These are phyloP conservation scores for Hypolimnas misippus DNA, from an alignment of 2,888 invertebrate genomes.

Conservation along the genomic window DNA sequence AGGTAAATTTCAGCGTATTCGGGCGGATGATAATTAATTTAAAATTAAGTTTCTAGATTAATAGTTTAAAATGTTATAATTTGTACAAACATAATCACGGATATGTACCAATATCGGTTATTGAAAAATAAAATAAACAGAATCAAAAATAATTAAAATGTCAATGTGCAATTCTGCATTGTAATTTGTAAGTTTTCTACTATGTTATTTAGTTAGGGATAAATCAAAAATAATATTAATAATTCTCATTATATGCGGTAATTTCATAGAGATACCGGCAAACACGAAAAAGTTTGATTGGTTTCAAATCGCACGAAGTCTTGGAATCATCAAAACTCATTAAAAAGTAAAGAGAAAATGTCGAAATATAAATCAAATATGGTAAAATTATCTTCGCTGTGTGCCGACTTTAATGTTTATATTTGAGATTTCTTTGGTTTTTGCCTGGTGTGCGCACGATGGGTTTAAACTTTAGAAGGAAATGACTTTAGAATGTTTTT, in stretches of 20 bases:
- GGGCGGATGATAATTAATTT: too few relatives aligned
- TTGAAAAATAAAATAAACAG: too few relatives aligned
- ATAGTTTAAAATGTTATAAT: too few relatives aligned
- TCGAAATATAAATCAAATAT: constrained; percentile 71
- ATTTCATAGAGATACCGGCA: constrained; percentile 53
- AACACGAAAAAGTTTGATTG: constrained; percentile 79
- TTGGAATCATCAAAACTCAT: constrained; percentile 73
- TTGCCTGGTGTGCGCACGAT: constrained; percentile 4
- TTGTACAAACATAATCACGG: too few relatives aligned
- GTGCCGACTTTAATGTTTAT: constrained; percentile 23
- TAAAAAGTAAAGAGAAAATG: constrained; percentile 80
- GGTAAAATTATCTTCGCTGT: constrained; percentile 46
- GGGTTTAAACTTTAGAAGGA: background rate
- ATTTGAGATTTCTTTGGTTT: constrained; percentile 4
- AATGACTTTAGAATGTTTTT: too few relatives aligned
- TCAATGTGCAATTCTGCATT: too few relatives aligned
- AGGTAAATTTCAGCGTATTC: too few relatives aligned
- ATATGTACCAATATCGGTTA: too few relatives aligned
- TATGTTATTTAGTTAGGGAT: background rate
- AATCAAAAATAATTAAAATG: too few relatives aligned
- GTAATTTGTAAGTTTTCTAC: too few relatives aligned
- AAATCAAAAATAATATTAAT: constrained; percentile 20
- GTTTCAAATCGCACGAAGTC: constrained; percentile 72
- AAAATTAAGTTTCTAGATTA: too few relatives aligned
- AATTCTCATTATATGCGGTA: constrained; percentile 37